A percentile compares a stretch with the other conserved stretches of the same genome.
Conservation (phyloP, 2,888 invertebrate genomes). For the Lasioglossum malachurum region DNA sequence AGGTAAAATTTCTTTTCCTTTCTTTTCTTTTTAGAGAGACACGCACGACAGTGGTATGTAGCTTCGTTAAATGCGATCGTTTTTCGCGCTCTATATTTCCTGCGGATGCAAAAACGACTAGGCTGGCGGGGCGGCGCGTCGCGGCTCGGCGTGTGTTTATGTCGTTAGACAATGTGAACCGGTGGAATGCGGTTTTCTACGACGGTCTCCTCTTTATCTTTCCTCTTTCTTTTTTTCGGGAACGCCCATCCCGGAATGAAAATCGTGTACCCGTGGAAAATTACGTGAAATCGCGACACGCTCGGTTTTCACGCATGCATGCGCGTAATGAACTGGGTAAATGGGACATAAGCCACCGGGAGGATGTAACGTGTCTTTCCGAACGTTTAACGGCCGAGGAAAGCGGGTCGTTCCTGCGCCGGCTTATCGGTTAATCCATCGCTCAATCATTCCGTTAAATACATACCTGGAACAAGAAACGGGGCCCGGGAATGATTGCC, state of each 20-base stretch:
- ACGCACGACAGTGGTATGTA: neutral
- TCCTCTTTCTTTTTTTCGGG: neutral
- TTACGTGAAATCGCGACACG: constrained; percentile 29
- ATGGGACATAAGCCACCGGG: constrained; percentile 31
- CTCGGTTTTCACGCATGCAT: constrained; percentile 54
- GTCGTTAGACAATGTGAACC: neutral
- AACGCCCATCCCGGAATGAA: constrained; percentile 2
- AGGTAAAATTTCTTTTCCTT: neutral
- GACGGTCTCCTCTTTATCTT: neutral
- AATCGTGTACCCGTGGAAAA: constrained; percentile 20
- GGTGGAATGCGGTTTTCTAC: constrained; percentile 2
- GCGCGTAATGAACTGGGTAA: constrained; percentile 55
- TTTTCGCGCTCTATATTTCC: neutral
- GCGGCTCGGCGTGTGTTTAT: neutral
- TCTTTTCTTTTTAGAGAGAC: neutral
- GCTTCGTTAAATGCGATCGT: neutral
- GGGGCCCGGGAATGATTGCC: neutral
- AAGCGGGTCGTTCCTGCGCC: constrained; percentile 47
- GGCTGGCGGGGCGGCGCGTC: neutral
- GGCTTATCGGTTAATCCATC: constrained; percentile 18
- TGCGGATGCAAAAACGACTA: neutral
- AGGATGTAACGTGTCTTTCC: constrained; percentile 31
- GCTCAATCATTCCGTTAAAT: constrained; percentile 14
- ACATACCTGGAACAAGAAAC: neutral
- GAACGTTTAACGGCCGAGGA: constrained; percentile 27